Evolutionary conservation across 2,113 vertebrate genomes (phyloP).

Genomic region (Gavialis gangeticus): DNA sequence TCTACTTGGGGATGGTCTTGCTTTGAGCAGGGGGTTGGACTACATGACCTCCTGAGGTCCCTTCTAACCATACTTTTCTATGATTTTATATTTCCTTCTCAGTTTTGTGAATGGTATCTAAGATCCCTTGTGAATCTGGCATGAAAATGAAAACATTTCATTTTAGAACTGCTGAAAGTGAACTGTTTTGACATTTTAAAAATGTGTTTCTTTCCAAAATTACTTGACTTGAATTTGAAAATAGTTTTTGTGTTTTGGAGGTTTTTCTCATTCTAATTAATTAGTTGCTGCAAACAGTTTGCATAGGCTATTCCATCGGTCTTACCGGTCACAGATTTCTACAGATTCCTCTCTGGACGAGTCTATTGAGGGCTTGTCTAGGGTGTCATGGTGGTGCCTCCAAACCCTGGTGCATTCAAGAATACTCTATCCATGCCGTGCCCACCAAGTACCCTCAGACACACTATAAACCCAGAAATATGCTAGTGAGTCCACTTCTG

Average conservation of each 20-base stretch:
- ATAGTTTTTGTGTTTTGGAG: constrained; percentile 38
- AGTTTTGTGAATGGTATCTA: neutral
- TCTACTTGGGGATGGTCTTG: no score
- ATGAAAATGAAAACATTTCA: neutral
- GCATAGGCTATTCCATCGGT: neutral
- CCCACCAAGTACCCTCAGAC: no score
- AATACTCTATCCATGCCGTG: no score
- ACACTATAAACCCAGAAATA: no score
- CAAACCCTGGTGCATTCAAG: no score
- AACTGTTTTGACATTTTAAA: neutral
- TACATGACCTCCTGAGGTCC: no score
- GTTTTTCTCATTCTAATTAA: neutral
- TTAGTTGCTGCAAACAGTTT: neutral
- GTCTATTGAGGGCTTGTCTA: no score
- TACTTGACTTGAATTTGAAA: neutral
- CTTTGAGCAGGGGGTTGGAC: no score
- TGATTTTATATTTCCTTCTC: neutral
- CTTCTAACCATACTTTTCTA: no score
- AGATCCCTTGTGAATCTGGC: neutral
- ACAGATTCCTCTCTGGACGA: neutral
- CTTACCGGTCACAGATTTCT: neutral
- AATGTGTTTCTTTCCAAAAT: neutral
- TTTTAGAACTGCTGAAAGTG: neutral
- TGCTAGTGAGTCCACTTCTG: no score
- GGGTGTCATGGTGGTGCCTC: no score